Evolutionary conservation across 2,113 vertebrate species (phyloP), one percentile per base, ranked within the genome.

Genomic region (Uropsilus gracilis): DNA sequence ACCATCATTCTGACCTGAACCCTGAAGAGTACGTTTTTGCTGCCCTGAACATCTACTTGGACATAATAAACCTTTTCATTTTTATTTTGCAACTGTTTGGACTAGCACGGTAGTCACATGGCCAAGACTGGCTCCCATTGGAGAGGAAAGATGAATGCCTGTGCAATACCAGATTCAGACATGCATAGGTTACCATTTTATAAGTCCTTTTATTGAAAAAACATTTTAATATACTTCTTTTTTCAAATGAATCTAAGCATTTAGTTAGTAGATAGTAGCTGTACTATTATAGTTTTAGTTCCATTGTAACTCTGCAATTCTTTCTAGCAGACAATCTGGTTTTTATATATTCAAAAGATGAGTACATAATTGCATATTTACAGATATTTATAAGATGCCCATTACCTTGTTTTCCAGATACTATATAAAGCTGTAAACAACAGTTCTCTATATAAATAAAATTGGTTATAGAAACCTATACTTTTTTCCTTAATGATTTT

Each of bases 11-110:
- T 57, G 22, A 95, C 66, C 89, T 97, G 93, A 37, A 96, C 96
- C 98, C 98, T 1, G 98, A 99, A 95, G 99, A 99, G 84, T 99
- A 99, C 11, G 89, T 99, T 76, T 99, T 99, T 94, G 98, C 99
- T 61, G 97, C 98, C 37, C 98, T 99, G 68, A 99, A 98, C 91
- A 98, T 99, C 80, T 99, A 98, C 93, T 69, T 99, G 97, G 98
- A 99, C 88, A 98, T 99, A 10, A 69, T 98, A 78, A 96, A 94
- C 68, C 78, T 99, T 94, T 99, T 99, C 97, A 68, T 99, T 42
- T 89, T 99, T 66, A 95, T 99, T 81, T 97, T 99, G 95, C 90
- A 98, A 87, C 55, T 99, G 78, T 96, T 98, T 61, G 96, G 97
- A 71, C 57, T 98, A 37, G 93, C 28, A 44, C 48, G 57, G 55